Base-by-base conservation (phyloP, 2,113 vertebrate genomes). In the Myrmecobius fasciatus region DNA sequence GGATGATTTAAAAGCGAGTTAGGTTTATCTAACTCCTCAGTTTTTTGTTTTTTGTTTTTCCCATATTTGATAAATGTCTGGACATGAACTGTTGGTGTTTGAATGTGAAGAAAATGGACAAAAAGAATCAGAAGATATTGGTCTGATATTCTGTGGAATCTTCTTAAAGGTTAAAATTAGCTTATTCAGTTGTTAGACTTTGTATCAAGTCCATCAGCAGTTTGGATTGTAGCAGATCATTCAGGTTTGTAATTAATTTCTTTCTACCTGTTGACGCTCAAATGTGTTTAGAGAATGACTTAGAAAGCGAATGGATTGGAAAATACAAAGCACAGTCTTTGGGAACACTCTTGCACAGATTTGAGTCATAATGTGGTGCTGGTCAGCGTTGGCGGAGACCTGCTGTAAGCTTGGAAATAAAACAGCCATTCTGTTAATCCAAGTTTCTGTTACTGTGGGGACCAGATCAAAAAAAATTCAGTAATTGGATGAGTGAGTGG, bases 91-190 rank as follows among this genome's bases (percentile, higher is more conserved):
- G 12, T n/a, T 94, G 54, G 25, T 91, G 25, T 95, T 95, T 96
- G 90, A 95, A 94, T 96, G 95, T 94, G 94, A 92, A 51, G 48
- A 95, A 25, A 75, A 25, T 47, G 26, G 36, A 91, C 36, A 94
- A 83, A 51, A 49, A 90, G 48, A 89, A n/a, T 31, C 3, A 75
- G 48, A 93, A 31, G 8, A 48, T 24, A 56, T 91, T 0, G 49
- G 91, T 92, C 97, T 95, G 92, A 90, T 94, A 0, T 90, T 31
- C 92, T 0, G 0, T 93, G 36, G 46, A 95, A 89, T 53, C 47
- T 94, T 75, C 97, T 97, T n/a, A 89, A 96, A 93, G 89, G 90
- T 89, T 89, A 92, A 96, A 96, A 91, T n/a, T 96, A 92, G 52
- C 25, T 54, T 93, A 91, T 95, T 95, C 91, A 47, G 75, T 92